Percentiles rank a stretch among this genome's conserved stretches.
Conservation (phyloP, 2,888 invertebrate species). For the Heliconius charithonia region DNA sequence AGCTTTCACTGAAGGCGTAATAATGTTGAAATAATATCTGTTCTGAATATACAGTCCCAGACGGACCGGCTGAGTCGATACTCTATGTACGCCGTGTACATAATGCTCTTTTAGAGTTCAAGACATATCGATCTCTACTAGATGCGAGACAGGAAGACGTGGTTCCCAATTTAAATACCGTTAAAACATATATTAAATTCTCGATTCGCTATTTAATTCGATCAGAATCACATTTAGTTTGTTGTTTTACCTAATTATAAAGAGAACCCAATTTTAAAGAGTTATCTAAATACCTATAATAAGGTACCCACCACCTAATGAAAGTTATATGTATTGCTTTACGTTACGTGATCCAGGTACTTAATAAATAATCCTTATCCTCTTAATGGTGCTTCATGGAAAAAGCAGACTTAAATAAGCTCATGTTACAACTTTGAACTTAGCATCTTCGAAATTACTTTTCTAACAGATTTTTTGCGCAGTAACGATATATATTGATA, state of each 20-base stretch:
- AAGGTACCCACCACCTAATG: too few species aligned
- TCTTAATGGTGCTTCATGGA: background rate
- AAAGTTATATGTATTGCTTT: background rate
- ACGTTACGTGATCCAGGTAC: conserved; percentile 1
- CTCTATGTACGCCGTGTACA: conserved; percentile 39
- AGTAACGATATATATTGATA: background rate
- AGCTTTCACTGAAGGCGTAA: conserved; percentile 29
- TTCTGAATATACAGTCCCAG: conserved; percentile 47
- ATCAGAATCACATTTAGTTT: too few species aligned
- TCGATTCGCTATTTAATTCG: too few species aligned
- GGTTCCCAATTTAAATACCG: conserved; percentile 15
- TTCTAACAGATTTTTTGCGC: background rate
- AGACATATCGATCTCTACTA: conserved; percentile 44
- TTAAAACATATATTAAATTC: background rate
- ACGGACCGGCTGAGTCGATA: conserved; percentile 49
- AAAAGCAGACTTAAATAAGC: conserved; percentile 28
- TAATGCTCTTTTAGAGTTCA: conserved; percentile 42
- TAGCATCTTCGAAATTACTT: background rate
- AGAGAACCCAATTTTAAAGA: too few species aligned
- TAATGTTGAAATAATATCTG: conserved; percentile 38
- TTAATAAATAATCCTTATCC: conserved; percentile 13
- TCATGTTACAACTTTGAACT: conserved; percentile 31
- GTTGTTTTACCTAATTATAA: too few species aligned
- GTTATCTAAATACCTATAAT: too few species aligned
- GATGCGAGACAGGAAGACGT: conserved; percentile 41